Percentiles rank a stretch among this genome's conserved stretches.
Evolutionary conservation across 2,888 invertebrate species (phyloP).

Genomic region (Acrobasis consociella): DNA sequence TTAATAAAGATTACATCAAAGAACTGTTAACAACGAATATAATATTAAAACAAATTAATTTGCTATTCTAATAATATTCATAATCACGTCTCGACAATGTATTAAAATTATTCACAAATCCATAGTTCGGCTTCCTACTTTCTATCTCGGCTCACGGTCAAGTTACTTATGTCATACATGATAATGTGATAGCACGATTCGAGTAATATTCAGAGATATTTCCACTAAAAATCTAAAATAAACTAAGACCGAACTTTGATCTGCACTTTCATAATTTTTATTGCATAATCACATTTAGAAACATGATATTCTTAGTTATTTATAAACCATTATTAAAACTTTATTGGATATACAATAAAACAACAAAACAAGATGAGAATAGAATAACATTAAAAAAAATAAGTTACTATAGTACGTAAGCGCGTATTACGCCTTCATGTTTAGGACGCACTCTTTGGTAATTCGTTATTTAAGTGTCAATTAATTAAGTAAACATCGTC

Average conservation of each 20-base stretch:
- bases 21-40: background rate
- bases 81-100: constrained; percentile 18
- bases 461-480: constrained; percentile 6
- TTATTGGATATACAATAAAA: too few species aligned
- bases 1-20: constrained; percentile 2
- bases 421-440: too few species aligned
- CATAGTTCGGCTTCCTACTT: constrained; percentile 18
- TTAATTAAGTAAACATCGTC: constrained; percentile 13
- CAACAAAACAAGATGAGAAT: too few species aligned
- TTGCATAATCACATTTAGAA: background rate
- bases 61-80: constrained; percentile 15
- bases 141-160: constrained; percentile 17
- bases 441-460: too few species aligned
- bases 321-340: too few species aligned
- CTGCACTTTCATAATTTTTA: background rate
- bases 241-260: background rate
- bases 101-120: constrained; percentile 12
- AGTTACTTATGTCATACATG: constrained; percentile 5
- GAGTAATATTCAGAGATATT: background rate
- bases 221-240: background rate
- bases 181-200: background rate
- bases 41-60: background rate
- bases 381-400: too few species aligned
- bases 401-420: too few species aligned
- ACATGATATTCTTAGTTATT: too few species aligned